Base-by-base conservation (phyloP, 2,113 vertebrate species). In the Nothobranchius furzeri region DNA sequence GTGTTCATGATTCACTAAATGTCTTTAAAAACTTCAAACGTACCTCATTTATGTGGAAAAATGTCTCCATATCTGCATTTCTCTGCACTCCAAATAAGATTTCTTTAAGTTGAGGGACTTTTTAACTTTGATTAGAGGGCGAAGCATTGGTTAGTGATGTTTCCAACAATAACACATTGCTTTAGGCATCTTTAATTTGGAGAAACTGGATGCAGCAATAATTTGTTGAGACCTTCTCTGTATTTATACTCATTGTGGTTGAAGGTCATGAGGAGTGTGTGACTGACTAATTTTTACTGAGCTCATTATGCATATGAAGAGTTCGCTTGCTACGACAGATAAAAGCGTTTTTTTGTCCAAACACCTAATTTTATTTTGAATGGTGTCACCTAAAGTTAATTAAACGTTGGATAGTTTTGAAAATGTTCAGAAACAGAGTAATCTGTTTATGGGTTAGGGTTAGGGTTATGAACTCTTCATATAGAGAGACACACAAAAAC, bases 181-280 rank as follows among this genome's bases (percentile, higher is more conserved):
- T 74, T 68, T 11, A 70, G 81, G 75, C 81, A 72, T 78, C 83
- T 87, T 79, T 89, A 85, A 89, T 87, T 87, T 82, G 70, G 81
- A 79, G 76, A 64, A 84, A 79, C 63, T 82, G 64, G 60, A 82
- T 71, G 76, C 78, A 73, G 73, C 66, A 68, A 77, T 84, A 63
- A 87, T 82, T 82, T 80, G 66, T 62, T 55, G 45, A 61, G 53
- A 60, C 60, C 53, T 37, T 64, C 73, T 82, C 85, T 82, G 78
- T 85, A 82, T 79, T 87, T 82, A 82, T 36, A 72, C 49, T 45
- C 75, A 79, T 68, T 78, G 80, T 82, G 78, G 78, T 60, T 56
- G 64, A 87, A 80, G 78, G 87, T 87, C 85, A 87, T 40, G 68
- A 70, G 67, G 64, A 78, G 83, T 78, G 65, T 71, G 68, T 36